Evolutionary conservation across 2,113 vertebrate genomes (phyloP).

Genomic region (Solenodon paradoxus): DNA sequence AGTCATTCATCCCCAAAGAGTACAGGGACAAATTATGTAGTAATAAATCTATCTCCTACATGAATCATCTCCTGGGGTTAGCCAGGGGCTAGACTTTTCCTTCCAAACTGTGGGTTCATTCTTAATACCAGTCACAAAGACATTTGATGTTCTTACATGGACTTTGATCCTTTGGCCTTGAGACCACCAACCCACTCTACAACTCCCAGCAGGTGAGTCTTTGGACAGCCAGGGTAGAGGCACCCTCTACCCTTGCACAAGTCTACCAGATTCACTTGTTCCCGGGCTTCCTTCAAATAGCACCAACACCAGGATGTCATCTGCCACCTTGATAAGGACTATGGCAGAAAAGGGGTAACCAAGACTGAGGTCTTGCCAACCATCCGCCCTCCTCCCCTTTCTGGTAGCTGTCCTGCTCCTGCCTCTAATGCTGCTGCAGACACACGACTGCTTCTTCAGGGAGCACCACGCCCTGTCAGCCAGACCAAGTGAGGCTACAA

Average conservation of each 20-base stretch:
- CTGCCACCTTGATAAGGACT: conserved; percentile 61
- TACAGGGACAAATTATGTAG: conserved; percentile 79
- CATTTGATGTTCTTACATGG: conserved; percentile 83
- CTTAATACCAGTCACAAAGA: conserved; percentile 85
- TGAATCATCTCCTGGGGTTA: conserved; percentile 82
- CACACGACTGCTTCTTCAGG: background rate
- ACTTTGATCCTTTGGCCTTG: conserved; percentile 78
- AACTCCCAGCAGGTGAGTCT: conserved; percentile 86
- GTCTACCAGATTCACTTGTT: conserved; percentile 81
- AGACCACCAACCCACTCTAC: conserved; percentile 77
- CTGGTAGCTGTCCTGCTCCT: background rate
- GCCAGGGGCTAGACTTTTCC: conserved; percentile 86
- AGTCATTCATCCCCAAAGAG: conserved; percentile 82
- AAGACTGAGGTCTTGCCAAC: background rate
- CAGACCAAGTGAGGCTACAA: background rate
- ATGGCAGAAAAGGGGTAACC: background rate
- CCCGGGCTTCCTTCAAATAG: conserved; percentile 83
- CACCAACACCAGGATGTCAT: conserved; percentile 78
- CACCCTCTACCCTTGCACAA: conserved; percentile 84
- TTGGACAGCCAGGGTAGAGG: conserved; percentile 85
- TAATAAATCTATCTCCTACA: conserved; percentile 81
- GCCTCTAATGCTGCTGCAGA: rapidly evolving
- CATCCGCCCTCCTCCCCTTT: background rate
- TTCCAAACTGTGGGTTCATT: conserved; percentile 77
- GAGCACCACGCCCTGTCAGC: background rate